Base-by-base conservation (phyloP, 2,888 invertebrate genomes). In the Acheta domesticus region DNA sequence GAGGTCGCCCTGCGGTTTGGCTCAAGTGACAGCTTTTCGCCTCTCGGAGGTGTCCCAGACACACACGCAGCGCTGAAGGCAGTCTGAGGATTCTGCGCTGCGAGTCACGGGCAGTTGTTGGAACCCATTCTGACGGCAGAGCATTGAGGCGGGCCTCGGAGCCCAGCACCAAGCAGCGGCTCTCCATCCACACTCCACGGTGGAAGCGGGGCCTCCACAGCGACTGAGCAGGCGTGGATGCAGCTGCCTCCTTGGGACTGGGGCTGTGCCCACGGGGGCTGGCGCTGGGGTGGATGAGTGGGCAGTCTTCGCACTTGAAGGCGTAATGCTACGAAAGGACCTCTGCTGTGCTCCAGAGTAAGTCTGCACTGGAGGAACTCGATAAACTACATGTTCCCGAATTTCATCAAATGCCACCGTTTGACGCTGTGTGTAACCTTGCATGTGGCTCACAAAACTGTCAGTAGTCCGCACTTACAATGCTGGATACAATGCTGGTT, bases 31-130 rank as follows among this genome's bases (percentile, higher is more conserved):
- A 82, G 96, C 90, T 86, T 95, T 94, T 82, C 97, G 92, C 81
- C 96, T 91, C 86, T 96, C 95, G 74, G 94, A 92, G 19, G 96
- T 93, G 97, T 93, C 16, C 96, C 95, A 12, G 93, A 92, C 76
- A 97, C 88, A 86, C 97, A 98, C 0, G 95, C 96, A 88, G 97
- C 97, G 85, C 97, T 97, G 86, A 93, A 93, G 49, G 93, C 91
- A 12, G 86, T 84, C 82, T 89, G 89, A 16, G 86, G 82, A 78
- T 83, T 84, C 82, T 1, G 80, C 91, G 88, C 83, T 92, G 91
- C 77, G 92, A 89, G 86, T 98, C 97, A 81, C 93, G 90, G 12
- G 93, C 91, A 82, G 98, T 94, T 82, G 96, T 93, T 12, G 96
- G 96, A 81, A 96, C 92, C 97, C 97, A 97, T 82, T 93, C 93